Evolutionary conservation across 2,888 invertebrate genomes (phyloP).

Genomic region (Glyphotaelius pellucidus): DNA sequence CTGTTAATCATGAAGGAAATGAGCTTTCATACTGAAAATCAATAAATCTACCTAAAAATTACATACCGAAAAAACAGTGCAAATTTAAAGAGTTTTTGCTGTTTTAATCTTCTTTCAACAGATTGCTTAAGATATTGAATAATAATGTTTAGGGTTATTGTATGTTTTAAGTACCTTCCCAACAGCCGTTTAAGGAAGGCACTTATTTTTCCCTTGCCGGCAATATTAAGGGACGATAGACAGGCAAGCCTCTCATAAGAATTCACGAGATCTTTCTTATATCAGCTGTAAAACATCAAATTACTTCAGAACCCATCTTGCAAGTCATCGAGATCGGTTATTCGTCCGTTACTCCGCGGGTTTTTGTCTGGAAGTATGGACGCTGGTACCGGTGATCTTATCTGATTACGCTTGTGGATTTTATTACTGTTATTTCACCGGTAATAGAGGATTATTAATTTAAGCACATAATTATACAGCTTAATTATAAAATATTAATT

Average conservation of each 20-base stretch:
- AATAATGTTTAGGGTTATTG: background rate
- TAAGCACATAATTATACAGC: background rate
- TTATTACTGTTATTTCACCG: background rate
- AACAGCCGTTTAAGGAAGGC: background rate
- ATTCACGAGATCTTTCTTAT: conserved; percentile 35
- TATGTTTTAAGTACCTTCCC: background rate
- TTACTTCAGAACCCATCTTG: conserved; percentile 10
- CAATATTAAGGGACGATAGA: background rate
- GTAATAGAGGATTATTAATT: background rate
- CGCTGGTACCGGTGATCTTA: background rate
- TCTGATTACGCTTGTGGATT: background rate
- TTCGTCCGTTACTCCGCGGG: background rate
- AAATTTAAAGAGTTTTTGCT: too few relatives aligned
- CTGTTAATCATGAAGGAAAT: too few relatives aligned
- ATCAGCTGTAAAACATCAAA: conserved; percentile 21
- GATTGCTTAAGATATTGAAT: too few relatives aligned
- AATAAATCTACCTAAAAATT: too few relatives aligned
- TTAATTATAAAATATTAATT: background rate
- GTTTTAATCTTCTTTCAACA: too few relatives aligned
- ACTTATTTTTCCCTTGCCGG: background rate
- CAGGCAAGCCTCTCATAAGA: conserved; percentile 15
- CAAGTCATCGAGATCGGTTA: conserved; percentile 7
- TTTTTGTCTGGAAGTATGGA: background rate
- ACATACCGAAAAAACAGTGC: too few relatives aligned
- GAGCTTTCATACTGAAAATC: too few relatives aligned